Conservation (phyloP, 2,113 vertebrate species). For the Bagarius yarrelli region DNA sequence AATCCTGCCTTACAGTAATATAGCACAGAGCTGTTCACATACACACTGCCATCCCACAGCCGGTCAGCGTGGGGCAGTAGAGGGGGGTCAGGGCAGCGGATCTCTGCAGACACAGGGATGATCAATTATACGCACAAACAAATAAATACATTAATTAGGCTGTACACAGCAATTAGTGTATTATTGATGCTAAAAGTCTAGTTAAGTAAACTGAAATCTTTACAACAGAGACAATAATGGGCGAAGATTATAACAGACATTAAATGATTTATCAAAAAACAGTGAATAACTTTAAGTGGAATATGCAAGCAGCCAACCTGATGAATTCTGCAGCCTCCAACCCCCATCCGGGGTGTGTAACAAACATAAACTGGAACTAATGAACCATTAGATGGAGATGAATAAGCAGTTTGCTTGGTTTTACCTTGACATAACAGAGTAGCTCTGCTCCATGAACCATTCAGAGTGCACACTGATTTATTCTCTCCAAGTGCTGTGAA, state of each 20-base stretch:
- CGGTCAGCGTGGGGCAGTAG: conserved; percentile 65
- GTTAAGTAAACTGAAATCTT: too few relatives aligned
- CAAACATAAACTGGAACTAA: too few relatives aligned
- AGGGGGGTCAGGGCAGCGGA: conserved; percentile 60
- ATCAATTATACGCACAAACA: neutral
- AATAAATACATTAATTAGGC: neutral
- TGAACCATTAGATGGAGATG: too few relatives aligned
- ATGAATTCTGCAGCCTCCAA: too few relatives aligned
- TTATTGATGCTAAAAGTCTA: too few relatives aligned
- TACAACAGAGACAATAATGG: too few relatives aligned
- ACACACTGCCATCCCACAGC: conserved; percentile 71
- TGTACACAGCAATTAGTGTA: too few relatives aligned
- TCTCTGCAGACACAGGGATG: conserved; percentile 38
- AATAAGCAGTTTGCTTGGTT: neutral
- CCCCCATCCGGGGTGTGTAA: too few relatives aligned
- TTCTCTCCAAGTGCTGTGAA: conserved; percentile 53
- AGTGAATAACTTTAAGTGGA: too few relatives aligned
- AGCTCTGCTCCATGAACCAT: conserved; percentile 72
- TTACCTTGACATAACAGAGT: conserved; percentile 73
- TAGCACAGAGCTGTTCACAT: conserved; percentile 64
- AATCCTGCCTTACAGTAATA: conserved; percentile 69
- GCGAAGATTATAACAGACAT: too few relatives aligned
- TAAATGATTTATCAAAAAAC: too few relatives aligned
- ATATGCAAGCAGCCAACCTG: too few relatives aligned
- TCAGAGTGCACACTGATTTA: conserved; percentile 65